A percentile compares a stretch with the other conserved stretches of the same genome.
Conservation (phyloP, 2,113 vertebrate genomes). For the rabbit (Oryctolagus cuniculus) region mOryCun1.1 NC_091434.1:103608501-103609000, state of each 20-base stretch:
- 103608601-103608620: neutral
- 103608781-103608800: neutral
- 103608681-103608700: neutral
- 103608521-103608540: neutral
- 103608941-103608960: neutral
- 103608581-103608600: neutral
- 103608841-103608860: neutral
- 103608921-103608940: neutral
- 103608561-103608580: neutral
- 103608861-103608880: neutral
- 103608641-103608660: neutral
- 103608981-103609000: constrained; percentile 59
- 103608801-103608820: neutral
- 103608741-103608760: neutral
- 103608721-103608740: neutral
- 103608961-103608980: neutral
- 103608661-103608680: neutral
- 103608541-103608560: neutral
- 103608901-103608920: neutral
- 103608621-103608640: neutral
- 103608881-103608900: neutral
- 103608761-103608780: neutral
- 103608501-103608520: neutral
- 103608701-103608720: neutral
- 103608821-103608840: neutral